Conservation (phyloP, 2,113 vertebrate genomes). For the Otolemur garnettii region DNA sequence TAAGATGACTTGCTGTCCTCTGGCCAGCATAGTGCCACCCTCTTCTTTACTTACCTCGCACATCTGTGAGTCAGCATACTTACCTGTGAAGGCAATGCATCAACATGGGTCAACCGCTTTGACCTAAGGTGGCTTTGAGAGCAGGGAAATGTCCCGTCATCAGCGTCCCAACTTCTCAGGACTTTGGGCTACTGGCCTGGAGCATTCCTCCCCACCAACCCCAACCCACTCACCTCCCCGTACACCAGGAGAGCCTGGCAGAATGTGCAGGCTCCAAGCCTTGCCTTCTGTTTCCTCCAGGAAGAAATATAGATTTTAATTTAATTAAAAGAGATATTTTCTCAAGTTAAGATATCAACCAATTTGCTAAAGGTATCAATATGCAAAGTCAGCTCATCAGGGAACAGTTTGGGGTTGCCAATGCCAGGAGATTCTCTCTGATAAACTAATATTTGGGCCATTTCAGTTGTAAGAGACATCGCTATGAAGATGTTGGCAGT, state of each 20-base stretch:
- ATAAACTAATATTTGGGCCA: not conserved
- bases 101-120: accelerated
- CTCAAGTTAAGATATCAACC: not conserved
- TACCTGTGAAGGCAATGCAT: accelerated
- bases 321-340: not conserved
- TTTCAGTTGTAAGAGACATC: not conserved
- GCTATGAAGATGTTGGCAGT: not conserved
- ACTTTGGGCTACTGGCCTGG: not conserved
- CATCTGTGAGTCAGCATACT: not conserved
- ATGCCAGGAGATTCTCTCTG: not conserved
- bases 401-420: no score
- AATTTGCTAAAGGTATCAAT: not conserved
- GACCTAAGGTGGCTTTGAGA: not conserved
- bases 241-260: not conserved
- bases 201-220: not conserved
- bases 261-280: not conserved
- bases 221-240: accelerated
- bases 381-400: not conserved
- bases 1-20: not conserved
- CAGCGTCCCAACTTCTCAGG: accelerated
- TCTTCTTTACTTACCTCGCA: not conserved
- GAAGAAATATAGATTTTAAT: not conserved
- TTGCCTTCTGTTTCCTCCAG: not conserved
- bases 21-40: accelerated
- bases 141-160: not conserved